Evolutionary conservation across 92 coral and sea anemone species (phyloP), one percentile per base, ranked within the genome.

Genomic region (Paramuricea clavata): DNA sequence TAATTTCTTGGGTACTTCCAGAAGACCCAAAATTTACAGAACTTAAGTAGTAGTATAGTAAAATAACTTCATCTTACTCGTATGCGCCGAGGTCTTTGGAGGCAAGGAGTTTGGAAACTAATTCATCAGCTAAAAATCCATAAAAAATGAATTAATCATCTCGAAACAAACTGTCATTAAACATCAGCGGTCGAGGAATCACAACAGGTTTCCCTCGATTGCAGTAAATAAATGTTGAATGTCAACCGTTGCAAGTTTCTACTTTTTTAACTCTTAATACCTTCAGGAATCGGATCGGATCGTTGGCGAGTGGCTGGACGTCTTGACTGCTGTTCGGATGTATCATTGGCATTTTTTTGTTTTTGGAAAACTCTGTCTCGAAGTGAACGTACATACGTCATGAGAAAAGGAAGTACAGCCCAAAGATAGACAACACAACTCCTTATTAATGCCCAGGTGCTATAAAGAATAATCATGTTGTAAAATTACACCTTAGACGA

Each of bases 11-110:
- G n/a, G n/a, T n/a, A n/a, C n/a, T n/a, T n/a, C n/a, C n/a, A n/a
- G n/a, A n/a, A n/a, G n/a, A n/a, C n/a, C n/a, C n/a, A n/a, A n/a
- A n/a, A n/a, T n/a, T n/a, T n/a, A n/a, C n/a, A n/a, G n/a, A n/a
- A n/a, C n/a, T n/a, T n/a, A n/a, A n/a, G n/a, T n/a, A n/a, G n/a
- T n/a, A n/a, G n/a, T n/a, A n/a, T n/a, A n/a, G n/a, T n/a, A n/a
- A n/a, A n/a, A n/a, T n/a, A n/a, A n/a, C n/a, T n/a, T n/a, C n/a
- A 30, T 52, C 83, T 78, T 79, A 79, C 84, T 60, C 33, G 32
- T 79, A 79, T 42, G 84, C 72, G 22, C 59, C 73, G 15, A 79
- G 84, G 13, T 79, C 31, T 49, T 79, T 79, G 0, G 84, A 79
- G 10, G 56, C 72, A 43, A 79, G 57, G 26, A 79, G 47, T 16